A percentile compares a stretch with the other conserved stretches of the same genome.
Evolutionary conservation across 2,113 vertebrate species (phyloP).

Genomic region (Spea multiplicata): DNA sequence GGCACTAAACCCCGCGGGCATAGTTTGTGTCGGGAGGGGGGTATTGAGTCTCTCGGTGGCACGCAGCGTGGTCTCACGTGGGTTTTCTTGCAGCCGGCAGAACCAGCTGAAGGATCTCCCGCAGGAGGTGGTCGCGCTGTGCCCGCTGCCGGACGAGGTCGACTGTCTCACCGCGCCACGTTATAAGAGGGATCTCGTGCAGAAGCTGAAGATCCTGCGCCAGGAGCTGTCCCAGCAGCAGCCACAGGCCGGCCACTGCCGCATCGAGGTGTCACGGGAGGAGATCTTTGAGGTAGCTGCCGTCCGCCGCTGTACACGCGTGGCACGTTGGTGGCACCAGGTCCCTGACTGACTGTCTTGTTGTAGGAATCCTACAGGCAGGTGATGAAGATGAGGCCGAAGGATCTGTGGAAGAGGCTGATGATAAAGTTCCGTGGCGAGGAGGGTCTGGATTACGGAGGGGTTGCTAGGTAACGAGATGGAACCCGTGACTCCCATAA

Average conservation of each 20-base stretch:
- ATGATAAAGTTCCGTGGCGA: constrained; percentile 99
- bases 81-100: constrained; percentile 68
- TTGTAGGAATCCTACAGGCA: constrained; percentile 94
- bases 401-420: constrained; percentile 96
- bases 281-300: constrained; percentile 91
- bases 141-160: constrained; percentile 83
- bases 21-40: not conserved
- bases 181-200: constrained; percentile 95
- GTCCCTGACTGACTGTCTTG: not conserved
- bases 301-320: not conserved
- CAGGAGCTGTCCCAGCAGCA: constrained; percentile 97
- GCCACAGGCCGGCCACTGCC: constrained; percentile 96
- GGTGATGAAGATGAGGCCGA: constrained; percentile 99
- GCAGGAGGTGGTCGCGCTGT: constrained; percentile 73
- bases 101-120: constrained; percentile 83
- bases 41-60: not conserved
- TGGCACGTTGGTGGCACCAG: no score
- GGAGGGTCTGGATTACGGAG: constrained; percentile 96
- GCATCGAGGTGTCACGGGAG: constrained; percentile 95
- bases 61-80: not conserved
- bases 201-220: constrained; percentile 94
- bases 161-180: constrained; percentile 90
- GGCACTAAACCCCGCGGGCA: not conserved
- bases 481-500: not conserved
- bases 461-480: constrained; percentile 86